Evolutionary conservation across 35 echinoderm and acorn worm genomes (phyloP).

Genomic region (Lytechinus pictus): DNA sequence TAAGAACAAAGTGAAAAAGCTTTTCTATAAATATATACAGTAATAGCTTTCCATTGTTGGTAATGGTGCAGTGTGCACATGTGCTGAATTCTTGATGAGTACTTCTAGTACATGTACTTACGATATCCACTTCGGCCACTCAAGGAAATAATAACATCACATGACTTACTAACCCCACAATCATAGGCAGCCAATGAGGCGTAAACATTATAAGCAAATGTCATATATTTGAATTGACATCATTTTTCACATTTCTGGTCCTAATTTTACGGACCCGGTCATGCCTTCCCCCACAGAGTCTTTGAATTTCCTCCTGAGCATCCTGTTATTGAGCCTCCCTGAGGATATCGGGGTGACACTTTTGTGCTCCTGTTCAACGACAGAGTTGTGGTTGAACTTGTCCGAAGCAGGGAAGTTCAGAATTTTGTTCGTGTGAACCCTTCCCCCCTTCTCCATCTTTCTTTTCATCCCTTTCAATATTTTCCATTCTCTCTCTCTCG

Average conservation of each 20-base stretch:
- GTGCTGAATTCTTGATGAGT: no score
- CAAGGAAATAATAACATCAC: not conserved
- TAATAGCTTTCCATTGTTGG: no score
- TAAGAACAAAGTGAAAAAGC: no score
- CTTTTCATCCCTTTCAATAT: no score
- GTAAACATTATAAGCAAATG: not conserved
- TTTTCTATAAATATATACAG: no score
- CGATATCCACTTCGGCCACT: not conserved
- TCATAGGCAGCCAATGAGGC: not conserved
- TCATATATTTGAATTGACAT: conserved; percentile 1
- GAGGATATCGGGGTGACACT: not conserved
- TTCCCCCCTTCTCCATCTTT: not conserved
- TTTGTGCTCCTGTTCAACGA: not conserved
- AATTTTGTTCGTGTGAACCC: not conserved
- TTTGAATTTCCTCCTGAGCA: not conserved
- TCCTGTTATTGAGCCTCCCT: conserved; percentile 9
- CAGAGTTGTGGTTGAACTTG: conserved; percentile 1
- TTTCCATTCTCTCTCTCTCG: no score
- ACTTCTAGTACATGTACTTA: no score
- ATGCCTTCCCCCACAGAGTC: not conserved
- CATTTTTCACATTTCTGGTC: conserved; percentile 19
- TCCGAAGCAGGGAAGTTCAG: not conserved
- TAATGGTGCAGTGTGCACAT: no score
- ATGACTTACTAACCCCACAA: not conserved
- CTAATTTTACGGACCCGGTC: not conserved